Base-by-base conservation (phyloP, 2,797 vertebrate species). In the Triplophysa yarkandensis region DNA sequence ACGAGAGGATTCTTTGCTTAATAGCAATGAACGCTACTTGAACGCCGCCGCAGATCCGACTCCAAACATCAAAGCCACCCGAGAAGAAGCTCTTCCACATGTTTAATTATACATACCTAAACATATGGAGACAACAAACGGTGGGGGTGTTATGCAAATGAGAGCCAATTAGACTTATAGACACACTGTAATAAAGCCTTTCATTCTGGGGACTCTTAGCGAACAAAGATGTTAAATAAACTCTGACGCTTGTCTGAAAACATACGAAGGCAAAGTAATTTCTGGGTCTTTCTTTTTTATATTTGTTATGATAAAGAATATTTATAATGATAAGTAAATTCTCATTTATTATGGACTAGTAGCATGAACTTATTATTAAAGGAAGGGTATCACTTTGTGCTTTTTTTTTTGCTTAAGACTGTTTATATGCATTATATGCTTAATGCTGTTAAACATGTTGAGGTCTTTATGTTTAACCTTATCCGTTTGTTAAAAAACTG, bases 41-140 rank as follows among this genome's bases (percentile, higher is more conserved):
- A 64, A 52, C 46, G 13, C 46, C 4, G 43, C 19, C 10, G 14
- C 21, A 74, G n/a, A 34, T 55, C 50, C 28, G 43, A 25, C 27
- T 43, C 23, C 36, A 60, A 52, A 46, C 23, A 36, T 39, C 44
- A 30, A 28, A 41, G 4, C 2, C 66, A 41, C 1, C 8, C 23
- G 39, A 48, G n/a, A 52, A 36, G 30, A 19, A 7, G 3, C 9
- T 23, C 25, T 34, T 39, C 70, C 50, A 34, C 30, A 34, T 79
- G 60, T 46, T 69, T 5, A 74, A 64, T 78, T 69, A 69, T 74
- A 52, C n/a, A 70, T 55, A 64, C 41, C 34, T 69, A 58, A 70
- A 65, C 77, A 79, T 71, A 79, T 76, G 72, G 72, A 74, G 57
- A 41, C 32, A 60, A 57, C 73, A 65, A 75, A 76, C 60, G 52